Conservation (phyloP, 2,113 vertebrate species). For the Sminthopsis crassicaudata region DNA sequence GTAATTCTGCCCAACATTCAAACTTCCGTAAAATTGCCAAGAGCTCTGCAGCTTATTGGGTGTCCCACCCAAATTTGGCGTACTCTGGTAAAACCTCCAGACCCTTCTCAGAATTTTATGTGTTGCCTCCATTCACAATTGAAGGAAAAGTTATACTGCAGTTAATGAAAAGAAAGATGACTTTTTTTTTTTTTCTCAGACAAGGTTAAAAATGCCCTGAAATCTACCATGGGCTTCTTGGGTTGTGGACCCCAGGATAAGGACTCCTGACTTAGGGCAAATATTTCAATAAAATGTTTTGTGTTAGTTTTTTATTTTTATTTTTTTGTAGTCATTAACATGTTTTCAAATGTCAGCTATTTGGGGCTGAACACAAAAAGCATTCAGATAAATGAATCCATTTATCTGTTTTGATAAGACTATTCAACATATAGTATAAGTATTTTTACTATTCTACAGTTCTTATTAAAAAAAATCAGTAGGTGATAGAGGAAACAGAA, state of each 20-base stretch:
- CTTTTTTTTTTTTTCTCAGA: not conserved
- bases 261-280: not conserved
- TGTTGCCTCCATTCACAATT: not conserved
- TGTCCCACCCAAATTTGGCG: not conserved
- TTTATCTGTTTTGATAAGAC: not conserved
- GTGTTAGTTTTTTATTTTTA: not conserved
- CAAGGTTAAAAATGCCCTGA: not conserved
- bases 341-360: not conserved
- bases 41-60: not conserved
- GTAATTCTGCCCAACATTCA: not conserved
- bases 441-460: not conserved
- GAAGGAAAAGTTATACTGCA: not conserved
- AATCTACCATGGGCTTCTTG: not conserved
- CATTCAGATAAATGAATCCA: not conserved
- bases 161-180: not conserved
- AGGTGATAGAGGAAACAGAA: not conserved
- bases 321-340: not conserved
- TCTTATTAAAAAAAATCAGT: conserved; percentile 10
- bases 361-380: not conserved
- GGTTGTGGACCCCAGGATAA: not conserved
- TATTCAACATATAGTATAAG: not conserved
- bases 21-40: not conserved
- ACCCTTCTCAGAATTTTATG: not conserved
- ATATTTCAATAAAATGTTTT: not conserved
- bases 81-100: not conserved